These are phyloP conservation scores for Polyergus mexicanus DNA, from an alignment of 1,140 invertebrate genomes.

Conservation along the genomic window DNA sequence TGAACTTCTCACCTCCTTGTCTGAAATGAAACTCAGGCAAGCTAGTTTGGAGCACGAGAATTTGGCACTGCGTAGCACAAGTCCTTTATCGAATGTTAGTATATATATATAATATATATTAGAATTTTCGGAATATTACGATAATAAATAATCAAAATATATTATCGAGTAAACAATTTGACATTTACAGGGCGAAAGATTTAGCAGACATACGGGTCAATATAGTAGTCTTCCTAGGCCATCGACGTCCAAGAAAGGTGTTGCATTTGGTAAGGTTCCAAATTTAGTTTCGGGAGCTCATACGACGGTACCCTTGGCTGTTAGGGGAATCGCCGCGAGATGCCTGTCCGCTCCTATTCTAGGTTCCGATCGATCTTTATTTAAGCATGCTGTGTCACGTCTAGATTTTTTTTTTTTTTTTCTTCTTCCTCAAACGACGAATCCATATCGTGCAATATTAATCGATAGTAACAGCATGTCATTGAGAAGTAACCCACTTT, in stretches of 20 bases:
- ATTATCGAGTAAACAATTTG: background rate
- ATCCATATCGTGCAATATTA: constrained; percentile 21
- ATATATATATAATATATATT: background rate
- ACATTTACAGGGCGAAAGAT: constrained; percentile 80
- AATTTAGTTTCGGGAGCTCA: constrained; percentile 78
- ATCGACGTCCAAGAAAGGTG: constrained; percentile 88
- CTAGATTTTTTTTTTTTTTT: constrained; percentile 52
- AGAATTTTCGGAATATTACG: background rate
- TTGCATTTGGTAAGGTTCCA: constrained; percentile 91
- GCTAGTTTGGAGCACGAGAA: constrained; percentile 95
- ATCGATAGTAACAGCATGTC: constrained; percentile 50
- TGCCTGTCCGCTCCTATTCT: constrained; percentile 96
- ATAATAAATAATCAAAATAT: constrained; percentile 4
- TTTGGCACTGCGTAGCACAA: constrained; percentile 88
- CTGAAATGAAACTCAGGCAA: constrained; percentile 94
- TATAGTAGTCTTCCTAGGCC: constrained; percentile 94
- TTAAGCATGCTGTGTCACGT: constrained; percentile 76
- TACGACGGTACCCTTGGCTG: constrained; percentile 81
- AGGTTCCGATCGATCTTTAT: constrained; percentile 88
- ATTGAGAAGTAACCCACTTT: constrained; percentile 25
- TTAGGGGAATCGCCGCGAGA: constrained; percentile 87
- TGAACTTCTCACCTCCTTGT: constrained; percentile 96
- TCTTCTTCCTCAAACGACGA: constrained; percentile 6
- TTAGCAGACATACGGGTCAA: constrained; percentile 86
- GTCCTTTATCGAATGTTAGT: constrained; percentile 81